Percentiles rank a stretch among this genome's conserved stretches.
These are phyloP conservation scores for Rousettus madagascariensis DNA, from an alignment of 2,797 vertebrate genomes.

Conservation along the genomic window DNA sequence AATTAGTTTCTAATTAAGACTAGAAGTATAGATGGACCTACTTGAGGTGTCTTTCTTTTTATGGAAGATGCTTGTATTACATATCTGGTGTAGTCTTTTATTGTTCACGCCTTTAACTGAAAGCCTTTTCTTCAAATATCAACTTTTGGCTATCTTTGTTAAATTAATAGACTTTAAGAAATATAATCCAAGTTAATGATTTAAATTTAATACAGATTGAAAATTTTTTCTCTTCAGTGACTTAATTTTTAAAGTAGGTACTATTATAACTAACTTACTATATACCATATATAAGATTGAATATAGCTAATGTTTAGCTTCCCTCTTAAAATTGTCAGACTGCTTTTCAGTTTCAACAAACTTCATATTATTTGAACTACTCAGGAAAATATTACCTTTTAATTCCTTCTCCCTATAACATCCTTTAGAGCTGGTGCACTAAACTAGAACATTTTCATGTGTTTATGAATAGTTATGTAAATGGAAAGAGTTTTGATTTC, in stretches of 20 bases:
- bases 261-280: background rate
- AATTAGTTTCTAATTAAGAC: background rate
- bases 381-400: background rate
- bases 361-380: background rate
- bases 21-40: background rate
- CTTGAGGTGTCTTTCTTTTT: conserved; percentile 15
- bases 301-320: conserved; percentile 16
- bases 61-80: background rate
- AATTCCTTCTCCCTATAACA: background rate
- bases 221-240: background rate
- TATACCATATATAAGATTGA: background rate
- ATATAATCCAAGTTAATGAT: background rate
- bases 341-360: conserved; percentile 8
- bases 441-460: background rate
- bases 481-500: background rate
- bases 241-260: conserved; percentile 20
- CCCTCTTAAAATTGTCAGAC: background rate
- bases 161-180: background rate
- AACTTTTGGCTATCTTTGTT: background rate
- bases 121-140: background rate
- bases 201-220: background rate
- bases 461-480: conserved; percentile 21
- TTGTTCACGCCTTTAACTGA: background rate
- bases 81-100: background rate
- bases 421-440: background rate